Conservation (phyloP, 1,140 invertebrate genomes). For the Aphaenogaster ashmeadi region DNA sequence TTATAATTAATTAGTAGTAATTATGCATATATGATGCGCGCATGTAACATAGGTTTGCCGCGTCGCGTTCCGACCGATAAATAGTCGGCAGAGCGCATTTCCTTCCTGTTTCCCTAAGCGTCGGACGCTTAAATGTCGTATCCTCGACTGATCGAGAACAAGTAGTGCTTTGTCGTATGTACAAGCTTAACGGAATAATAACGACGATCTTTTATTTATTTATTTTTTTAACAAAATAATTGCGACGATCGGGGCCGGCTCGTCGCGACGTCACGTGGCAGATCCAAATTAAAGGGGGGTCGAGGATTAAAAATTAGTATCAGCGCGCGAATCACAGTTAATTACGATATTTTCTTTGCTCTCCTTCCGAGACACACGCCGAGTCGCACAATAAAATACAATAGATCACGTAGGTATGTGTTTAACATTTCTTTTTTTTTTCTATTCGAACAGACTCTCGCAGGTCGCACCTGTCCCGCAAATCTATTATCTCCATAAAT, state of each 20-base stretch:
- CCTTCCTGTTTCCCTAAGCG: not conserved
- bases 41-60: constrained; percentile 51
- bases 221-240: not conserved
- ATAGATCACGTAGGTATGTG: not conserved
- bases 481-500: not conserved
- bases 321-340: not conserved
- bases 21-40: constrained; percentile 23
- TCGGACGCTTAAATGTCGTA: not conserved
- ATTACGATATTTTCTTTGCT: not conserved
- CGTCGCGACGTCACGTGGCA: not conserved
- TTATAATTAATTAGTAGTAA: constrained; percentile 29
- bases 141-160: constrained; percentile 12
- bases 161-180: not conserved
- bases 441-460: not conserved
- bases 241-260: not conserved
- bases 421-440: not conserved
- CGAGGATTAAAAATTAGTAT: not conserved
- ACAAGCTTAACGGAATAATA: constrained; percentile 22
- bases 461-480: not conserved
- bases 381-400: not conserved
- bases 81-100: not conserved
- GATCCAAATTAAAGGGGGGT: not conserved
- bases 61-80: constrained; percentile 22
- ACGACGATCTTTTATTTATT: not conserved
- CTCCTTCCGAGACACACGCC: not conserved